Conservation (phyloP, 2,888 invertebrate genomes). For the Yponomeuta plumbellus region DNA sequence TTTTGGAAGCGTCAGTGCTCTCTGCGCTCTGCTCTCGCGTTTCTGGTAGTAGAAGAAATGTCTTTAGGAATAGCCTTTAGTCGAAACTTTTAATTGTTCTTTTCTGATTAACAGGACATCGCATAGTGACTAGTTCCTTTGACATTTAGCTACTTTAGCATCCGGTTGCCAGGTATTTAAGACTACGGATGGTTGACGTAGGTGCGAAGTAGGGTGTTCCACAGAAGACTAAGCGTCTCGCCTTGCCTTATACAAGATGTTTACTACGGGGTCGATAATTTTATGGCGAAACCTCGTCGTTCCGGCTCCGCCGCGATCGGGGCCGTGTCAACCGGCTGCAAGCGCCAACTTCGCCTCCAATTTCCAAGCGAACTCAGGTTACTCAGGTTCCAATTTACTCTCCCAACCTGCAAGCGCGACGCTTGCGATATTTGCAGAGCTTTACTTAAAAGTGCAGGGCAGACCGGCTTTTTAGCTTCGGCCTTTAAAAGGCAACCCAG, state of each 20-base stretch:
- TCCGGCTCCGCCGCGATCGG: conserved; percentile 11
- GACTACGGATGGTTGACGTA: background rate
- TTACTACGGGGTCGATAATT: conserved; percentile 8
- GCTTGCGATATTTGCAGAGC: conserved; percentile 37
- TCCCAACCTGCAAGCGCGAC: conserved; percentile 33
- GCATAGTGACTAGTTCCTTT: background rate
- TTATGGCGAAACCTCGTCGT: conserved; percentile 14
- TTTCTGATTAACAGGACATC: too few species aligned
- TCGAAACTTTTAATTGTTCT: too few species aligned
- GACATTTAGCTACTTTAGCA: background rate
- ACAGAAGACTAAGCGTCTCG: background rate
- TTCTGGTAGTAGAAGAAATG: too few species aligned
- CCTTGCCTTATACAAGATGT: background rate
- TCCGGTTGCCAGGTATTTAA: background rate
- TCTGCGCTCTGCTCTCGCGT: too few species aligned
- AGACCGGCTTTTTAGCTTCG: background rate
- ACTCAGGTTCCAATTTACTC: conserved; percentile 44
- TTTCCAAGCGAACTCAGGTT: conserved; percentile 20
- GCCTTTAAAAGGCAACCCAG: conserved; percentile 2
- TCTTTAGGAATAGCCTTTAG: too few species aligned
- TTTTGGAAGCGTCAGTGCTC: too few species aligned
- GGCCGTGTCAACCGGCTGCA: conserved; percentile 12
- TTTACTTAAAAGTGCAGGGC: conserved; percentile 26
- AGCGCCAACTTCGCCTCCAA: conserved; percentile 31
- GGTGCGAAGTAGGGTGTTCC: background rate